Base-by-base conservation (phyloP, 2,888 invertebrate species). In the Lamellibrachia columna region DNA sequence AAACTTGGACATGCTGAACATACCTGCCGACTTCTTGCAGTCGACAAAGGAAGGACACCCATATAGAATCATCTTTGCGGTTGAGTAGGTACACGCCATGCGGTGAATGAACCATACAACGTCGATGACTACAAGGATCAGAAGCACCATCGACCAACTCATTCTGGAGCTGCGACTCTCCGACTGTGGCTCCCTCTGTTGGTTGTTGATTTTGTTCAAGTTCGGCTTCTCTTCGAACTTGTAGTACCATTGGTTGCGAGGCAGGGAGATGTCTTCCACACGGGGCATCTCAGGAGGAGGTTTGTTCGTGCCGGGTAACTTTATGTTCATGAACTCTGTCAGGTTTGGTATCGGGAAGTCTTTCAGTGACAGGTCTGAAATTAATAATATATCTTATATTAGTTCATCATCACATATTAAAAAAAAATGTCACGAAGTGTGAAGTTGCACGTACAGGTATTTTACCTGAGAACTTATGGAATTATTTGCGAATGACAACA, bases 41-140 rank as follows among this genome's bases (percentile, higher is more conserved):
- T 96, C 95, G 91, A 96, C 95, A 93, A 95, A 96, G 90, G 95
- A 94, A 0, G 96, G 96, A 93, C 95, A 96, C 2, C 96, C 96
- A 93, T 95, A 96, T 55, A 96, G 94, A 53, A 96, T 94, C 91
- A 96, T 95, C 93, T 95, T 95, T 22, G 95, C 95, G 8, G 95
- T 95, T 7, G 95, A 95, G 92, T 95, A 95, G 0, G 96, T 95
- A 92, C 95, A 95, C n/a, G 95, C 94, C 94, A 96, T 95, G 22
- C 96, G 94, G 92, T 96, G 96, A 22, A 95, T 92, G 92, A 96
- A 94, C 95, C 96, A 95, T n/a, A 96, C 92, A 2, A 95, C 58
- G 93, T 96, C 96, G 40, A 96, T 95, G 52, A 95, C 93, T 0
- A 95, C 93, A 94, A 96, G 95, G 75, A 94, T 93, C 55, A 93